Evolutionary conservation across 2,888 invertebrate genomes (phyloP), one percentile per base, ranked within the genome.

Genomic region (Alviniconcha strummeri): DNA sequence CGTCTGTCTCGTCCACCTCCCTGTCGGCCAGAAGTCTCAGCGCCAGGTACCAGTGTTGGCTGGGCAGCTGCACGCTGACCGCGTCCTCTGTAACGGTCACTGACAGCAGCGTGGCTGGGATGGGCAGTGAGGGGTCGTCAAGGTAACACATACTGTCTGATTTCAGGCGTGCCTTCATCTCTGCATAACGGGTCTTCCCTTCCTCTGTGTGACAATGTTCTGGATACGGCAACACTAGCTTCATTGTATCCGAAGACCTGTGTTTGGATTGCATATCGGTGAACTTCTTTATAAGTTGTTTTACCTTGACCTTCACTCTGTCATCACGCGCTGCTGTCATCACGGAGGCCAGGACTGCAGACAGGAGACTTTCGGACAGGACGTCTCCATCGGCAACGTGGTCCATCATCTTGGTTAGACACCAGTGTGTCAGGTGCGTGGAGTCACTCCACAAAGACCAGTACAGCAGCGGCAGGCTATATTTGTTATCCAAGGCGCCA

Each of bases 391-490:
- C 19, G 0, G 15, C 36, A 11, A 56, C 17, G 3, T 56, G 6
- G 15, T 72, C 72, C 57, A 55, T 54, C 36, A 19, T n/a, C 52
- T 9, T 15, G 56, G 5, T 13, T 5, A 81, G 72, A 36, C 81
- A 81, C 81, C 81, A 81, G 19, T 81, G 19, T 52, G 56, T 19
- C 9, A 81, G 57, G 57, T 72, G 72, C 2, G 36, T 15, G 71
- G 36, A 19, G 7, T 5, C 7, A 19, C 11, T 72, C 81, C 81
- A 81, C 81, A 60, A 57, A 9, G 81, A 81, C 81, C 81, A 81
- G 81, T 81, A 81, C 72, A 81, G 19, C 56, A 81, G n/a, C n/a
- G n/a, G n/a, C n/a, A n/a, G n/a, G n/a, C n/a, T n/a, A n/a, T n/a
- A n/a, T n/a, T n/a, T n/a, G n/a, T n/a, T n/a, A n/a, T n/a, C n/a